Evolutionary conservation across 2,113 vertebrate species (phyloP), one percentile per base, ranked within the genome.

Genomic region (Hystrix cristata): DNA sequence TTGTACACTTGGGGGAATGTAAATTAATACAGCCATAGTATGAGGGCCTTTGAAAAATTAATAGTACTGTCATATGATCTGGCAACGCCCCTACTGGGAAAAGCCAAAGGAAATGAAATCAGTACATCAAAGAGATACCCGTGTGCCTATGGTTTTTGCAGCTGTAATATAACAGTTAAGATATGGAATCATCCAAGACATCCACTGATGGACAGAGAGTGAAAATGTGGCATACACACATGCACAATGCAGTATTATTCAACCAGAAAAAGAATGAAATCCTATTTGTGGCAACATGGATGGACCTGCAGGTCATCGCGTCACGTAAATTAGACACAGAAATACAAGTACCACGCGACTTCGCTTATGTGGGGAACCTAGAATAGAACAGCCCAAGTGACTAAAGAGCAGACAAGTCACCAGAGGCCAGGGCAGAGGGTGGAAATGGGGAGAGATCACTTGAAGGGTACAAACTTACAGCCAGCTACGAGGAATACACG

Each of bases 1-100:
- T 1, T 25, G 3, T 15, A 60, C 13, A 27, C 43, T 3, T 43
- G 1, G 7, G 34, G 55, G 11, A 21, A 59, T 8, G 16, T 13
- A 7, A 18, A 1, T n/a, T 21, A n/a, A 62, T 0, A 3, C 0
- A 9, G 18, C 46, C 48, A 27, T 23, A 13, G 34, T 3, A 12
- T 2, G 4, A 27, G 25, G 16, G 53, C 3, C 12, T 19, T 18
- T 4, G 31, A 16, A 21, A 25, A 78, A 46, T 3, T 0, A 43
- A 12, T 25, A 64, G 60, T 21, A 12, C 82, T 19, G 19, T 25
- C 82, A 34, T 13, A 46, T 5, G 43, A 31, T 29, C 82, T 29
- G 18, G 60, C 16, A 21, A 13, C 3, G 2, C n/a, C 31, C 19
- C 29, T 48, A 2, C 14, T 55, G n/a, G n/a, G 80, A 27, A 18